These are phyloP conservation scores for Frankliniella intonsa DNA, from an alignment of 2,888 invertebrate species.

Conservation along the genomic window DNA sequence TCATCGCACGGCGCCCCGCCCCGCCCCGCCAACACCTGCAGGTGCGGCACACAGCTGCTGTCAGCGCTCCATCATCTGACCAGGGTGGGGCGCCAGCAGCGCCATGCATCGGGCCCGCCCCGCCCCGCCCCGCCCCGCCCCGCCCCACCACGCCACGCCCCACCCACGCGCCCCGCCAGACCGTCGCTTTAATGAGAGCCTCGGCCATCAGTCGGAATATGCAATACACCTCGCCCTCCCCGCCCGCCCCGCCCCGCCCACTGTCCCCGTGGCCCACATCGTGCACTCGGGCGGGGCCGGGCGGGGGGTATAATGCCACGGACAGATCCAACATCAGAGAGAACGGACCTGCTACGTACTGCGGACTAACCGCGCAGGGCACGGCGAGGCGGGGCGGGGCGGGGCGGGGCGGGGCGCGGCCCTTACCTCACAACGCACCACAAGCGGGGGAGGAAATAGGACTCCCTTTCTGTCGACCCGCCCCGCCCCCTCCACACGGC, in stretches of 20 bases:
- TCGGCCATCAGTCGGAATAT: not conserved
- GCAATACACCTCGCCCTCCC: not conserved
- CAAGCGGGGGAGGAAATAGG: too few species aligned
- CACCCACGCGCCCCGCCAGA: not conserved
- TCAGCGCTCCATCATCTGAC: too few species aligned
- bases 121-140: not conserved
- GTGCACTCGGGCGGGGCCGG: not conserved
- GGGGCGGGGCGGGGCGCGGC: not conserved
- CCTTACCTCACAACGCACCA: too few species aligned
- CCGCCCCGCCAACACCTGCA: not conserved
- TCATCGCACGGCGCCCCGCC: not conserved
- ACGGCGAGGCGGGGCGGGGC: not conserved
- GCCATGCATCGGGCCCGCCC: not conserved
- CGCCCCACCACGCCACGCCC: not conserved
- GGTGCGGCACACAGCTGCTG: too few species aligned
- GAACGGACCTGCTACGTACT: not conserved
- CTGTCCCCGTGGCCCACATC: constrained; percentile 25
- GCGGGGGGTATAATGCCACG: constrained; percentile 1
- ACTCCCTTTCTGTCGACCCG: too few species aligned
- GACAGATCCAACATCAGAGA: not conserved
- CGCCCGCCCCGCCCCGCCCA: not conserved
- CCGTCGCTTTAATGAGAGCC: constrained; percentile 7
- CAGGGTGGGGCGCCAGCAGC: not conserved
- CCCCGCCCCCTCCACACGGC: too few species aligned
- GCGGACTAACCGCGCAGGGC: not conserved